Evolutionary conservation across 1,140 invertebrate genomes (phyloP), one percentile per base, ranked within the genome.

Genomic region (Magallana gigas): DNA sequence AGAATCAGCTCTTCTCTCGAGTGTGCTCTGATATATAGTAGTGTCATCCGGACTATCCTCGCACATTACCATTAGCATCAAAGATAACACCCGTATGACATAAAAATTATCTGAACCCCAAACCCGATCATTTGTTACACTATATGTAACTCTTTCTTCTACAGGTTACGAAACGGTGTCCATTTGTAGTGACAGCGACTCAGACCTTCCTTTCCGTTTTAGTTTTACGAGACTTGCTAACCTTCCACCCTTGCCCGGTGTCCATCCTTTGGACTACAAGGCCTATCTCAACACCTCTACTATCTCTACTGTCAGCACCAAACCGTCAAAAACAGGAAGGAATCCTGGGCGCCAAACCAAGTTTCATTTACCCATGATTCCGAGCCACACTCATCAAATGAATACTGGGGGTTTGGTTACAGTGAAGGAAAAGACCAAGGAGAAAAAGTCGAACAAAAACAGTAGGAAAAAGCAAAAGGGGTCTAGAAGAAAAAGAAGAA

Each of bases 161-260:
- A n/a, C 81, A 83, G 81, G 57, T 57, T 83, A 83, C 11, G 81
- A 83, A 12, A 83, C 48, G 1, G 81, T 57, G 14, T 83, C 81
- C 16, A 3, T 83, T 29, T 36, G 57, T 1, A 83, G 81, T 57
- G 81, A 83, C 57, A 83, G 81, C 18, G 81, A 83, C 8, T 9
- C 57, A 57, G 81, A 83, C 57, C 16, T 57, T 18, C 81, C 81
- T n/a, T 83, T 83, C 57, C 48, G 81, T n/a, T 83, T 83, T 18
- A 83, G 81, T 57, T 58, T 83, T 18, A 57, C 81, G 3, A 56
- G 81, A 83, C 36, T 83, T 1, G 56, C 81, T 2, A 57, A 57
- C 18, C 81, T 83, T 57, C 81, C 81, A 58, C 81, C 81, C 18
- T 58, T 83, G 8, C 48, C 57, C 48, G 81, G 81, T 83, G 14